Conservation (phyloP, 2,797 vertebrate genomes). For the Typhlichthys subterraneus region DNA sequence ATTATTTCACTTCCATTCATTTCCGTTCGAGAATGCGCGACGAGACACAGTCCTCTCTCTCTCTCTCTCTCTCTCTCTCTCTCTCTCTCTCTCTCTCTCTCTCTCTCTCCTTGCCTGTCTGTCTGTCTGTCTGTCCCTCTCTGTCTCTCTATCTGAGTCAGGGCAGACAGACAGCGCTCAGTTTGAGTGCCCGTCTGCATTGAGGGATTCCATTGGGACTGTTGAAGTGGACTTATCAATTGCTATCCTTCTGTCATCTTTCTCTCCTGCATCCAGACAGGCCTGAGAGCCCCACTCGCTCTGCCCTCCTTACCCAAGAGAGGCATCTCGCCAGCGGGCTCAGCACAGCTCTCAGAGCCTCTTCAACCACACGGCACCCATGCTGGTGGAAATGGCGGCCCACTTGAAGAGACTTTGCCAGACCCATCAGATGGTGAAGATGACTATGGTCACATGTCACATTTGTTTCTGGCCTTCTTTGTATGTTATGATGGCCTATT, state of each 20-base stretch:
- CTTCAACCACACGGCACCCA: constrained; percentile 23
- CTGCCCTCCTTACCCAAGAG: constrained; percentile 32
- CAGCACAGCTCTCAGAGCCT: constrained; percentile 36
- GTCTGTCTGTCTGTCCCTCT: constrained; percentile 1
- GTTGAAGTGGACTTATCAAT: constrained; percentile 66
- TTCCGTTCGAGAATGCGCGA: no score
- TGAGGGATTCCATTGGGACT: constrained; percentile 62
- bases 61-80: background rate
- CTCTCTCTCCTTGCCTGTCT: constrained; percentile 4
- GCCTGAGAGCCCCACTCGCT: constrained; percentile 43
- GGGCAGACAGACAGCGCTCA: constrained; percentile 40
- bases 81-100: constrained; percentile 1
- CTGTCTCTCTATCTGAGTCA: constrained; percentile 5
- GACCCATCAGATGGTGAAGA: background rate
- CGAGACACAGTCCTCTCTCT: no score
- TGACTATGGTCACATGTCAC: background rate
- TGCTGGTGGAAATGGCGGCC: constrained; percentile 31
- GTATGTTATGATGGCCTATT: no score
- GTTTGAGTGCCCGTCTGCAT: constrained; percentile 36
- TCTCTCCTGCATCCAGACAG: constrained; percentile 48
- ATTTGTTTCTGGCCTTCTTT: no score
- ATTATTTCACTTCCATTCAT: no score
- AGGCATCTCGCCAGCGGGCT: constrained; percentile 38
- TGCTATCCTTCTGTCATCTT: constrained; percentile 30
- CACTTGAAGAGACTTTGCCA: background rate